phyloP scores from a whole-genome alignment of 2,888 invertebrate species.

The Eugnorisma glareosa region DNA sequence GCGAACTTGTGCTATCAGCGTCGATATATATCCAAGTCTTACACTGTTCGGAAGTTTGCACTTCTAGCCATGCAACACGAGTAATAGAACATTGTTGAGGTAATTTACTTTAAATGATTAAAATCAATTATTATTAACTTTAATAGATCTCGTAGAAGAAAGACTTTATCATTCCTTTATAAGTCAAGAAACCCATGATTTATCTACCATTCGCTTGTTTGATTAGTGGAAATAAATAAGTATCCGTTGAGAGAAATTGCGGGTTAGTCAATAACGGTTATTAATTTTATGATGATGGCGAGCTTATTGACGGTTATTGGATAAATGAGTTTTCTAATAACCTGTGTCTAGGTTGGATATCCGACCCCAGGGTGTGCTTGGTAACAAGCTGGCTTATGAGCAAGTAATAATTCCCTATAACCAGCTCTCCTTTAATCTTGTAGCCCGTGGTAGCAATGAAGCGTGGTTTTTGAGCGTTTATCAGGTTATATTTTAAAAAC shows the following conservation, averaged over 20 bases:
- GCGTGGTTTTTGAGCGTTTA: not conserved
- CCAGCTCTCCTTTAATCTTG: not conserved
- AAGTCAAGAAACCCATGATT: not conserved
- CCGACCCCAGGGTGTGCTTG: not conserved
- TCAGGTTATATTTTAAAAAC: conserved; percentile 10
- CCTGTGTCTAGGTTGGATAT: not conserved
- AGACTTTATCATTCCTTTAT: not conserved
- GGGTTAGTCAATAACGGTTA: not conserved
- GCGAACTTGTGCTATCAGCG: conserved; percentile 30
- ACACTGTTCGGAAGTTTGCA: not conserved
- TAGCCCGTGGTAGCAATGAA: not conserved
- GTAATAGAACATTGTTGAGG: not conserved
- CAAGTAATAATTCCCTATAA: not conserved
- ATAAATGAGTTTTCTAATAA: not conserved
- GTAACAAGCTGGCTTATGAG: not conserved
- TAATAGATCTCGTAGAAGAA: not conserved
- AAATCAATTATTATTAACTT: not conserved
- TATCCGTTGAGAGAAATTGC: not conserved
- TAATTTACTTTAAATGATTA: not conserved
- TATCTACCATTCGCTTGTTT: not conserved
- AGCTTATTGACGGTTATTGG: not conserved
- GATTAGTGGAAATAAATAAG: not conserved
- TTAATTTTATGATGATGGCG: not conserved
- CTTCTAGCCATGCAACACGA: not conserved
- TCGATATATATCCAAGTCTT: conserved; percentile 10